A percentile compares a stretch with the other conserved stretches of the same genome.
Evolutionary conservation across 2,113 vertebrate species (phyloP).

Genomic region (Neolamprologus devosi): DNA sequence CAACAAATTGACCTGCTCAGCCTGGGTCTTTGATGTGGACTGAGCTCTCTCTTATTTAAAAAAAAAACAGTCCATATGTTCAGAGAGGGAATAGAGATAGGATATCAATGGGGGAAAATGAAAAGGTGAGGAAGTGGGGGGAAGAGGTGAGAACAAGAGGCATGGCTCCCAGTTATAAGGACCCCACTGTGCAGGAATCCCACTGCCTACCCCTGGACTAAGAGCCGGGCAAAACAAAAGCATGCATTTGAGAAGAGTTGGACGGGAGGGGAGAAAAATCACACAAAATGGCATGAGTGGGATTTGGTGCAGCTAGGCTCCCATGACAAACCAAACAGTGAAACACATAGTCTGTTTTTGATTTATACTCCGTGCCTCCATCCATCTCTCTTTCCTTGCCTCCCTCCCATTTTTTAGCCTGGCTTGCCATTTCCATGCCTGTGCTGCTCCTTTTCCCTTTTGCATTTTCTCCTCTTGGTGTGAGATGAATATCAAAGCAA

Average conservation of each 20-base stretch:
- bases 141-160: constrained; percentile 63
- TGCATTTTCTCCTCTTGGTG: constrained; percentile 83
- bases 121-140: constrained; percentile 54
- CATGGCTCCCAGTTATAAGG: constrained; percentile 64
- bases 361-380: constrained; percentile 71
- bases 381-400: constrained; percentile 14
- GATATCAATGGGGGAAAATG: constrained; percentile 47
- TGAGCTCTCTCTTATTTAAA: constrained; percentile 29
- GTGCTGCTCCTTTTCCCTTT: constrained; percentile 63
- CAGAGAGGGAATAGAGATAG: constrained; percentile 35
- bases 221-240: constrained; percentile 62
- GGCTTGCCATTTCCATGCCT: constrained; percentile 74
- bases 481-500: constrained; percentile 89
- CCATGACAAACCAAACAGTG: constrained; percentile 81
- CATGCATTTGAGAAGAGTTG: constrained; percentile 39
- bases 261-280: constrained; percentile 47
- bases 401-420: constrained; percentile 42
- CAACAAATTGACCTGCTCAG: constrained; percentile 68
- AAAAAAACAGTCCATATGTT: constrained; percentile 47
- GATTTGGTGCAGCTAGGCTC: constrained; percentile 79
- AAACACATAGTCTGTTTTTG: constrained; percentile 81
- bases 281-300: constrained; percentile 76
- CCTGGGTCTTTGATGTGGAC: constrained; percentile 59
- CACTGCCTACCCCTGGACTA: constrained; percentile 43
- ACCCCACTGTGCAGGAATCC: constrained; percentile 67